phyloP scores from a whole-genome alignment of 2,113 vertebrate genomes.

The Monopterus albus region DNA sequence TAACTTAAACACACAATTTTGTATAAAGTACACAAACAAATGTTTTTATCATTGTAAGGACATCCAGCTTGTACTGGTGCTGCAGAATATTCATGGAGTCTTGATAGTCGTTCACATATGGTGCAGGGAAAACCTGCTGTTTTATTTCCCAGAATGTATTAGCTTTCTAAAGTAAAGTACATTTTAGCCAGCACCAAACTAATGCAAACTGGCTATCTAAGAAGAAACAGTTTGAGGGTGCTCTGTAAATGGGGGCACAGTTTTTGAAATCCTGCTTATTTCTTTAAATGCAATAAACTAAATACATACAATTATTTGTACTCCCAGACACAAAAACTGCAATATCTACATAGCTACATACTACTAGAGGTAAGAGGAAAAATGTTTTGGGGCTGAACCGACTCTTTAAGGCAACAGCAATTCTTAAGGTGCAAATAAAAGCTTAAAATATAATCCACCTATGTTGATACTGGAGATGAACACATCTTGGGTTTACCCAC shows the following conservation, averaged over 20 bases:
- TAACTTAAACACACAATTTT: too few relatives aligned
- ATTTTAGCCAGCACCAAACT: background rate
- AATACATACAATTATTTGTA: background rate
- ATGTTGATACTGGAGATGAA: constrained; percentile 45
- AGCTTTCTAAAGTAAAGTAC: too few relatives aligned
- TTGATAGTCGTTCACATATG: too few relatives aligned
- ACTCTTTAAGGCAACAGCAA: constrained; percentile 14
- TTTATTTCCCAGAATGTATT: too few relatives aligned
- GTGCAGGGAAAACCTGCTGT: too few relatives aligned
- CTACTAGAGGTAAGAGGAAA: background rate
- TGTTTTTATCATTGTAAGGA: constrained; percentile 11
- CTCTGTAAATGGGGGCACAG: too few relatives aligned
- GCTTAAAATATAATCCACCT: constrained; percentile 64
- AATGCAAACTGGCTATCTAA: background rate
- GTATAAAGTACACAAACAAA: constrained; percentile 26
- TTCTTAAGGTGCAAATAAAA: constrained; percentile 48
- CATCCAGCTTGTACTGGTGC: too few relatives aligned
- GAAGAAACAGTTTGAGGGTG: background rate
- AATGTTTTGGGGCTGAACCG: constrained; percentile 38
- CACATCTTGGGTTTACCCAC: constrained; percentile 56
- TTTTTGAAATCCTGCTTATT: background rate
- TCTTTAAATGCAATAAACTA: background rate
- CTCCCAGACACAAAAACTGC: background rate
- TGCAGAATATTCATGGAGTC: too few relatives aligned
- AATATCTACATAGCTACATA: background rate